These are phyloP conservation scores for Catharus fuscescens DNA, from an alignment of 2,113 vertebrate genomes.

Conservation along the genomic window DNA sequence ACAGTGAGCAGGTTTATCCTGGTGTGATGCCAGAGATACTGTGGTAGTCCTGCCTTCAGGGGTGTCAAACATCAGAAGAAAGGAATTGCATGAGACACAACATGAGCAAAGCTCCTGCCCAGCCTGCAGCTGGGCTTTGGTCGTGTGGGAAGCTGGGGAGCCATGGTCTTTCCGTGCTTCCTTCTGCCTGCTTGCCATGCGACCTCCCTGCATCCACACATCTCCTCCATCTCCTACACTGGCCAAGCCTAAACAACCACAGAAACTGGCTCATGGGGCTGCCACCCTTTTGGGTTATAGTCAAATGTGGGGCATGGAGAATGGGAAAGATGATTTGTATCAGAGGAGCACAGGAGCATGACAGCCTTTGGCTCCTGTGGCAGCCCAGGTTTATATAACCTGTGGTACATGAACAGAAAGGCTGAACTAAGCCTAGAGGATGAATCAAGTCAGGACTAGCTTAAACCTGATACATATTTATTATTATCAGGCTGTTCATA, in stretches of 20 bases:
- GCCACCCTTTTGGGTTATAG: not conserved
- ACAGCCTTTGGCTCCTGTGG: not conserved
- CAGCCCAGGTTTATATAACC: not conserved
- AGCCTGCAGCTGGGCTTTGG: not conserved
- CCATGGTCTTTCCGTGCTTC: not conserved
- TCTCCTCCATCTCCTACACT: rapidly evolving
- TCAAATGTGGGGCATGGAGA: not conserved
- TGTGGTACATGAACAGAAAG: not conserved
- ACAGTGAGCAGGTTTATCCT: not conserved
- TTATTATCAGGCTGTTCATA: not conserved
- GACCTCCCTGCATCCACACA: not conserved
- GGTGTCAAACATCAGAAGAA: not conserved
- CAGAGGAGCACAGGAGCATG: not conserved
- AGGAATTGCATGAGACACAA: not conserved
- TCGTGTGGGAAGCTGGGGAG: not conserved
- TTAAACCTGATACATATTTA: not conserved
- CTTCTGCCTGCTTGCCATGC: not conserved
- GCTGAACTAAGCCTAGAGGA: not conserved
- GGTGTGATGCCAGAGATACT: rapidly evolving
- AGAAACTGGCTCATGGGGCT: not conserved
- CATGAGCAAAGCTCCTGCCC: not conserved
- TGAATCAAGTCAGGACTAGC: not conserved
- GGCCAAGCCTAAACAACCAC: not conserved
- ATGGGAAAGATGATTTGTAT: not conserved
- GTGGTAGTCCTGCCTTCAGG: not conserved